These are phyloP conservation scores for Haliclona indistincta DNA, from an alignment of 37 sponge, comb jelly and placozoan genomes.

Conservation along the genomic window DNA sequence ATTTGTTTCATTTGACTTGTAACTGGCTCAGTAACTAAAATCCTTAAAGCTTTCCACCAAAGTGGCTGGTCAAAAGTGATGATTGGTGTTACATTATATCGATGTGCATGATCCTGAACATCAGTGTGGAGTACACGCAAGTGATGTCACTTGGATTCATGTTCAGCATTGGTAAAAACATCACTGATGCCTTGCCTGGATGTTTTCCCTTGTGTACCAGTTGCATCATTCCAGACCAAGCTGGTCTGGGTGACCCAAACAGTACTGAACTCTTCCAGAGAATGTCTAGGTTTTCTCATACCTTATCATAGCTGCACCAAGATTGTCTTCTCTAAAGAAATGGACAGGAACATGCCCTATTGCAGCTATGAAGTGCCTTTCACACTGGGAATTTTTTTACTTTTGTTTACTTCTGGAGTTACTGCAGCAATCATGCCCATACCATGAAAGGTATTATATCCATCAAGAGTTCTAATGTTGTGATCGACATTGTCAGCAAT, in stretches of 20 bases:
- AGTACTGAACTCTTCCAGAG: constrained; percentile 30
- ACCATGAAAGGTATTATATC: too few relatives aligned
- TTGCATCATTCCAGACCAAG: too few relatives aligned
- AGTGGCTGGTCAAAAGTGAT: constrained; percentile 57
- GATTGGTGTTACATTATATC: too few relatives aligned
- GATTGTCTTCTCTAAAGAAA: constrained; percentile 26
- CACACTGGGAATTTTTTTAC: too few relatives aligned
- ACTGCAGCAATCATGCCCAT: constrained; percentile 44
- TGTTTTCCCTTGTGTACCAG: constrained; percentile 33
- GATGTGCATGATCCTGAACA: too few relatives aligned
- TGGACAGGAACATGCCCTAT: constrained; percentile 16
- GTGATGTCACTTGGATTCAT: constrained; percentile 47
- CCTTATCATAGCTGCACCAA: constrained; percentile 29
- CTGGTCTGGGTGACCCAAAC: constrained; percentile 21
- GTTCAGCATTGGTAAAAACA: constrained; percentile 45
- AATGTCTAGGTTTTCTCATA: constrained; percentile 27
- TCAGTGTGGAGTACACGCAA: constrained; percentile 49
- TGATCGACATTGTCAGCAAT: constrained; percentile 34
- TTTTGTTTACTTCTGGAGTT: too few relatives aligned
- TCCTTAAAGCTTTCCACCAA: constrained; percentile 55
- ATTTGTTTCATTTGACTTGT: constrained; percentile 34
- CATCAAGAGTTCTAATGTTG: constrained; percentile 32
- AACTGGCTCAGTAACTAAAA: constrained; percentile 39
- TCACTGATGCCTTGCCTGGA: constrained; percentile 41
- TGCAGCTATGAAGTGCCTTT: not conserved